These are phyloP conservation scores for Tinea trinotella DNA, from an alignment of 2,888 invertebrate species.

Conservation along the genomic window DNA sequence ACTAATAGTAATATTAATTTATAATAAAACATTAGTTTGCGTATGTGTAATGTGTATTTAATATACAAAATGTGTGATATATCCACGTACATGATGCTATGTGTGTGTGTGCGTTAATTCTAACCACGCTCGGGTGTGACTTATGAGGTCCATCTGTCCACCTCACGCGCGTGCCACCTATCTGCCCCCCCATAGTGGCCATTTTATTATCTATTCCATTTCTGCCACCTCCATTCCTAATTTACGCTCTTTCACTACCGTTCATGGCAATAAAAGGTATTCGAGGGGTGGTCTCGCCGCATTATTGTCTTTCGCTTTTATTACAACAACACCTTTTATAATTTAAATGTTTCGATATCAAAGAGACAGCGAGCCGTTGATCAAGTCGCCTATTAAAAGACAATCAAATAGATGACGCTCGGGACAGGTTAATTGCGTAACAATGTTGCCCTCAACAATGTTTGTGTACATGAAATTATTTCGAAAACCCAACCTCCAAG, in stretches of 20 bases:
- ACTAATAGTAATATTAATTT: too few species aligned
- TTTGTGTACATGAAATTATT: neutral
- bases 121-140: neutral
- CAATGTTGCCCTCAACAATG: too few species aligned
- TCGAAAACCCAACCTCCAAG: neutral
- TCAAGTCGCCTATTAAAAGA: too few species aligned
- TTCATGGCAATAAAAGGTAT: neutral
- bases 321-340: neutral
- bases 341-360: neutral
- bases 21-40: too few species aligned
- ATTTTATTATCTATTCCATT: conserved; percentile 1
- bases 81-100: too few species aligned
- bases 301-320: neutral
- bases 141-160: conserved; percentile 2
- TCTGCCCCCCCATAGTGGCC: neutral
- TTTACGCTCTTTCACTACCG: conserved; percentile 1
- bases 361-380: too few species aligned
- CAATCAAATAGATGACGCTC: too few species aligned
- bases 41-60: too few species aligned
- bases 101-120: neutral
- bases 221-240: conserved; percentile 10
- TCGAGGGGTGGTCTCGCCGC: neutral
- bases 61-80: too few species aligned
- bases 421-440: too few species aligned
- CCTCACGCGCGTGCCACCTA: neutral